Evolutionary conservation across 2,888 invertebrate genomes (phyloP).

Genomic region (Ennomos quercinarius): DNA sequence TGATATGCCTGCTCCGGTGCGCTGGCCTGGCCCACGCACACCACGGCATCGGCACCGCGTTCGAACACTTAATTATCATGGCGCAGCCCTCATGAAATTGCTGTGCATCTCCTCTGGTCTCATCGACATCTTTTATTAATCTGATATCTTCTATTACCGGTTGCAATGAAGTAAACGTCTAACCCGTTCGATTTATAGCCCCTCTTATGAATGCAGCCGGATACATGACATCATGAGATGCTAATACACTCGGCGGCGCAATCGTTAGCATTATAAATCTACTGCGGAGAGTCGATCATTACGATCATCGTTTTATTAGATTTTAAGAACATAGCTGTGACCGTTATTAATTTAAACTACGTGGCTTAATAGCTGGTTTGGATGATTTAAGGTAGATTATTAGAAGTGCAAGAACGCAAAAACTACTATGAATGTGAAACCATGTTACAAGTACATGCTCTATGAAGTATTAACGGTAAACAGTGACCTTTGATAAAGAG

Average conservation of each 20-base stretch:
- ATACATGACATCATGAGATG: constrained; percentile 78
- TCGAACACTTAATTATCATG: constrained; percentile 78
- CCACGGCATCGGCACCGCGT: constrained; percentile 52
- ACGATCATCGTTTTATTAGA: constrained; percentile 40
- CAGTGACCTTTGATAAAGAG: too few relatives aligned
- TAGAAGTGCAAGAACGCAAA: constrained; percentile 13
- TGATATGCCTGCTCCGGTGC: constrained; percentile 75
- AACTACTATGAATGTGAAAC: neutral
- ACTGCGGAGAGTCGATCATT: constrained; percentile 57
- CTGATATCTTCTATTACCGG: constrained; percentile 75
- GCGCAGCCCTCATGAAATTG: constrained; percentile 78
- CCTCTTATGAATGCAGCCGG: constrained; percentile 71
- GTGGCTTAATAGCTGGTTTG: constrained; percentile 23
- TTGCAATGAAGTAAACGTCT: constrained; percentile 70
- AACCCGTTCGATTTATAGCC: constrained; percentile 73
- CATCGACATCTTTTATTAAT: constrained; percentile 78
- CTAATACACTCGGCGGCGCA: constrained; percentile 71
- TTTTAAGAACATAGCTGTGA: constrained; percentile 30
- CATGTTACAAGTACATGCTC: too few relatives aligned
- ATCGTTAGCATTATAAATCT: constrained; percentile 69
- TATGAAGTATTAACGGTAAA: too few relatives aligned
- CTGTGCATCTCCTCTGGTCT: constrained; percentile 73
- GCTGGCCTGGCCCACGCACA: constrained; percentile 67
- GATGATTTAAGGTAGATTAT: constrained; percentile 21
- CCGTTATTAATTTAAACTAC: constrained; percentile 30